Percentiles rank a stretch among this genome's conserved stretches.
Evolutionary conservation across 2,888 invertebrate species (phyloP).

Genomic region (Diachrysia chrysitis): DNA sequence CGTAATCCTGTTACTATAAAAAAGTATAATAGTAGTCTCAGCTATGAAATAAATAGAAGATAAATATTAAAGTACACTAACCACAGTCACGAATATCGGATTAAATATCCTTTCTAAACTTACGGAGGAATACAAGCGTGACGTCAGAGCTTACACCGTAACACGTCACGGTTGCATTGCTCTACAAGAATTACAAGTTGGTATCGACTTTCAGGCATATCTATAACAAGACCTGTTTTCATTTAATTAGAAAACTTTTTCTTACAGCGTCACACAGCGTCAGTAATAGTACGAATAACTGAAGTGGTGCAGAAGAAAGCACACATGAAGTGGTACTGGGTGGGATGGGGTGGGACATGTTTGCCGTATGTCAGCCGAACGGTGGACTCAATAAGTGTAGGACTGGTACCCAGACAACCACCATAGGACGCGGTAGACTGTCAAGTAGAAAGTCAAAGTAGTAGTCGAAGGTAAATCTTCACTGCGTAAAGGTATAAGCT

Average conservation of each 20-base stretch:
- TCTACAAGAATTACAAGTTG: background rate
- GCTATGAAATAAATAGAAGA: conserved; percentile 28
- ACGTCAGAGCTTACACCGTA: conserved; percentile 25
- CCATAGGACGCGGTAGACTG: too few relatives aligned
- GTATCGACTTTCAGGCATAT: conserved; percentile 2
- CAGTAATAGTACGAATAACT: too few relatives aligned
- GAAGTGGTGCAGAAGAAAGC: too few relatives aligned
- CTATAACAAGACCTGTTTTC: background rate
- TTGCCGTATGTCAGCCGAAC: too few relatives aligned
- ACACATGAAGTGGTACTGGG: too few relatives aligned
- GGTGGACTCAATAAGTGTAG: too few relatives aligned
- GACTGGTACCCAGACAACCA: too few relatives aligned
- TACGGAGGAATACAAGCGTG: conserved; percentile 42
- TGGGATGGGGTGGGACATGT: too few relatives aligned
- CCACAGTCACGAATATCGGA: conserved; percentile 30
- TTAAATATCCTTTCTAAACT: conserved; percentile 36
- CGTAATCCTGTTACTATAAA: too few relatives aligned
- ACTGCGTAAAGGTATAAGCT: too few relatives aligned
- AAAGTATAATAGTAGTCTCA: background rate
- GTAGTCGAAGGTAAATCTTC: too few relatives aligned
- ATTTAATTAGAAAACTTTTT: background rate
- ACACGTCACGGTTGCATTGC: conserved; percentile 3
- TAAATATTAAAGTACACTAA: conserved; percentile 17
- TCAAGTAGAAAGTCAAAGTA: too few relatives aligned
- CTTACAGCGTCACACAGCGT: background rate